Percentiles rank a stretch among this genome's conserved stretches.
These are phyloP conservation scores for Xestia c-nigrum DNA, from an alignment of 2,888 invertebrate species.

Conservation along the genomic window DNA sequence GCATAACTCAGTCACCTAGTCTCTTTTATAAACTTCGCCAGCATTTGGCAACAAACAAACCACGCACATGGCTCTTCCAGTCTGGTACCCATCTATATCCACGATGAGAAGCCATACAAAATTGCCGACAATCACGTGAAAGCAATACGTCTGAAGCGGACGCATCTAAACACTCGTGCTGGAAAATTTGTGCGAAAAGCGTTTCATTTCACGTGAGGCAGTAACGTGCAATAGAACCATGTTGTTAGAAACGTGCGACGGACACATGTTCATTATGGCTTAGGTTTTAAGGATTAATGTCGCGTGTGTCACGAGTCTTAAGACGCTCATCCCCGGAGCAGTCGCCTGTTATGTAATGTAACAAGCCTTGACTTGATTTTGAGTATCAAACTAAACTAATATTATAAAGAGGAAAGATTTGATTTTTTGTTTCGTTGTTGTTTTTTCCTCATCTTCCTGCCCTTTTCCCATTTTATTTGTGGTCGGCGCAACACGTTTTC, in stretches of 20 bases:
- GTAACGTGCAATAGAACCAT: conserved; percentile 44
- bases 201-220: conserved; percentile 60
- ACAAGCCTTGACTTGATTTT: neutral
- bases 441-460: too few species aligned
- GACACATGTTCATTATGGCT: conserved; percentile 10
- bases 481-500: too few species aligned
- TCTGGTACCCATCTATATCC: neutral
- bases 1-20: neutral
- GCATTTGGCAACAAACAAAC: neutral
- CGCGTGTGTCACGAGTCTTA: neutral
- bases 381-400: neutral
- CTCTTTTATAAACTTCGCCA: neutral
- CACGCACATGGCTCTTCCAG: conserved; percentile 35
- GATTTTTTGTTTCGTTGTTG: too few species aligned
- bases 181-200: conserved; percentile 36
- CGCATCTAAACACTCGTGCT: conserved; percentile 48
- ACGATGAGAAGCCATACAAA: conserved; percentile 54
- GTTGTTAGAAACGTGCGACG: conserved; percentile 43
- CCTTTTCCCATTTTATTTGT: too few species aligned
- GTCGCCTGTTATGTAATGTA: neutral
- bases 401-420: too few species aligned
- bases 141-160: conserved; percentile 19
- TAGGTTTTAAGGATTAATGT: conserved; percentile 3
- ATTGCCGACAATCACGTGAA: conserved; percentile 44
- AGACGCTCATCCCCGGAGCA: neutral